These are phyloP conservation scores for Papilio elwesi DNA, from an alignment of 2,888 invertebrate genomes.

Conservation along the genomic window DNA sequence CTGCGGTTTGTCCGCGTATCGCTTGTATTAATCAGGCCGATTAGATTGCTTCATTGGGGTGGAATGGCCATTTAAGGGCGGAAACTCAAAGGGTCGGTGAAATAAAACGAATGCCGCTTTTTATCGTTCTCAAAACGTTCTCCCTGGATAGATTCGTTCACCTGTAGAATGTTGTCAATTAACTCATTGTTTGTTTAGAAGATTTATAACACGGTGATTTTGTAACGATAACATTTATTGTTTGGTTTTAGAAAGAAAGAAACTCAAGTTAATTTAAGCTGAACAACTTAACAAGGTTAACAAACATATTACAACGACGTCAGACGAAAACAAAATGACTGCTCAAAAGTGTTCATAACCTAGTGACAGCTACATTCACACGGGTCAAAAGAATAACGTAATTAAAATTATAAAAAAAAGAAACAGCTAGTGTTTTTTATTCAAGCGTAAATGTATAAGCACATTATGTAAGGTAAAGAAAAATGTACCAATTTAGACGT, in stretches of 20 bases:
- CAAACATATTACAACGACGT: neutral
- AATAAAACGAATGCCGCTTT: constrained; percentile 47
- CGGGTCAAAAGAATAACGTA: too few species aligned
- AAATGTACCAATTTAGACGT: too few species aligned
- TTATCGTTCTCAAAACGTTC: constrained; percentile 48
- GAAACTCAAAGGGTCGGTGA: constrained; percentile 52
- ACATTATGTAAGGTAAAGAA: too few species aligned
- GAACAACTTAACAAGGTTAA: neutral
- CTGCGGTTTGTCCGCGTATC: constrained; percentile 52
- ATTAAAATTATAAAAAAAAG: too few species aligned
- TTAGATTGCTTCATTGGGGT: constrained; percentile 52
- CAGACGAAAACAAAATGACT: too few species aligned
- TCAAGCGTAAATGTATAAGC: too few species aligned
- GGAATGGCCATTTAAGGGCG: constrained; percentile 49
- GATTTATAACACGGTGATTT: constrained; percentile 27
- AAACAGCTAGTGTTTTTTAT: too few species aligned
- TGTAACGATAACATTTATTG: constrained; percentile 8
- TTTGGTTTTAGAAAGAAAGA: neutral
- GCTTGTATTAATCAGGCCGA: constrained; percentile 60
- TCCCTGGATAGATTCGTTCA: constrained; percentile 32
- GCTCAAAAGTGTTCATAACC: too few species aligned
- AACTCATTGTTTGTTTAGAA: constrained; percentile 28
- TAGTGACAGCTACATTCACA: too few species aligned
- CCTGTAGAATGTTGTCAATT: constrained; percentile 35
- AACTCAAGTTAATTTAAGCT: neutral